These are phyloP conservation scores for Cyanocitta stelleri DNA, from an alignment of 2,113 vertebrate species.

Conservation along the genomic window DNA sequence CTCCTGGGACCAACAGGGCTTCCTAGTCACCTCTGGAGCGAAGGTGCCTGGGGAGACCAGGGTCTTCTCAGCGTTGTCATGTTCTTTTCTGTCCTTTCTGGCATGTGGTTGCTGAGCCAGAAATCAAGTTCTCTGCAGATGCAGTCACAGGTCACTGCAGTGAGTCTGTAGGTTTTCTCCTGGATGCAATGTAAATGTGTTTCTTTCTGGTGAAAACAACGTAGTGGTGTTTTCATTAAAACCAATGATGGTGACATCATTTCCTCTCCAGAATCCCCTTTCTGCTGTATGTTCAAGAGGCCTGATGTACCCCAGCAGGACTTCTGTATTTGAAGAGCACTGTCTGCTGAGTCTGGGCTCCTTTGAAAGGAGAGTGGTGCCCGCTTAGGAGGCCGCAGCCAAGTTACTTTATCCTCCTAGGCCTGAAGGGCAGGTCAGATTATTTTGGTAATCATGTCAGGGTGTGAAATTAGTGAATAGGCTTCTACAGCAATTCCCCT, in stretches of 20 bases:
- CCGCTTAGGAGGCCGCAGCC: neutral
- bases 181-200: fast-evolving
- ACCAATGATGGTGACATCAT: neutral
- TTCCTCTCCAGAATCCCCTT: neutral
- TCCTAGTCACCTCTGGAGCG: neutral
- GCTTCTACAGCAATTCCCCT: neutral
- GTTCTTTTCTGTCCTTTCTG: neutral
- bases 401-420: neutral
- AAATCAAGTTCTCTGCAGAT: neutral
- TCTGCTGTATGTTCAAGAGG: neutral
- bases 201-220: neutral
- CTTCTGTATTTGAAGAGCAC: neutral
- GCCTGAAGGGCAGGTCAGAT: neutral
- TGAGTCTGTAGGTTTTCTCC: neutral
- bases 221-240: neutral
- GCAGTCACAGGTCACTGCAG: neutral
- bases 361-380: neutral
- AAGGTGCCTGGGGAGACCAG: neutral
- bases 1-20: neutral
- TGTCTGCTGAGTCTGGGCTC: neutral
- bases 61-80: neutral
- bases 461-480: neutral
- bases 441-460: neutral
- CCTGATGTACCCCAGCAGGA: neutral
- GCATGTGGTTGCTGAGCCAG: neutral